Conservation (phyloP, 2,888 invertebrate genomes). For the Alcis repandata region DNA sequence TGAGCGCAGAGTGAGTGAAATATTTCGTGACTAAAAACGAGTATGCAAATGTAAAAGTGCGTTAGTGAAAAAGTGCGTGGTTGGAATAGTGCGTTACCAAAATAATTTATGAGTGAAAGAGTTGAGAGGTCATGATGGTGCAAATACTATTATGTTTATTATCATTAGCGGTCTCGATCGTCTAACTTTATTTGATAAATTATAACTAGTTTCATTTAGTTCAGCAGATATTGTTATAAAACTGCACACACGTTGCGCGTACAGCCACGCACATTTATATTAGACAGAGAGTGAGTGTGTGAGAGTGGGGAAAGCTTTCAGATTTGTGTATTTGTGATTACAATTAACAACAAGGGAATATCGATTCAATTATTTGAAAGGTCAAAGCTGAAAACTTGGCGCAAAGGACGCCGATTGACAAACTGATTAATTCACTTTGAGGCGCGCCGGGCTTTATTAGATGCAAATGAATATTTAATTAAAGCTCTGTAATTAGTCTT, state of each 20-base stretch:
- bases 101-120: too few species aligned
- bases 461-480: conserved; percentile 12
- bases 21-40: neutral
- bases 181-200: too few species aligned
- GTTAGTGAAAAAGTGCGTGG: neutral
- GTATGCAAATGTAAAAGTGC: neutral
- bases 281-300: neutral
- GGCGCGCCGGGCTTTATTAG: conserved; percentile 4
- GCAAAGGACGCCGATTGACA: conserved; percentile 4
- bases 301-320: neutral
- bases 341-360: conserved; percentile 10
- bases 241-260: too few species aligned
- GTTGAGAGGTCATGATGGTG: too few species aligned
- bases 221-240: too few species aligned
- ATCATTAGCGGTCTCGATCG: too few species aligned
- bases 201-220: too few species aligned
- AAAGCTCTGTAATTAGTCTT: neutral
- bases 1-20: neutral
- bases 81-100: neutral
- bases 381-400: conserved; percentile 5
- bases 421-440: conserved; percentile 17
- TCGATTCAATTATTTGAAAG: conserved; percentile 15
- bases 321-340: neutral
- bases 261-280: neutral
- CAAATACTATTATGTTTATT: too few species aligned